A percentile compares a stretch with the other conserved stretches of the same genome.
Conservation (phyloP, 2,113 vertebrate genomes). For the Sciurus niger region DNA sequence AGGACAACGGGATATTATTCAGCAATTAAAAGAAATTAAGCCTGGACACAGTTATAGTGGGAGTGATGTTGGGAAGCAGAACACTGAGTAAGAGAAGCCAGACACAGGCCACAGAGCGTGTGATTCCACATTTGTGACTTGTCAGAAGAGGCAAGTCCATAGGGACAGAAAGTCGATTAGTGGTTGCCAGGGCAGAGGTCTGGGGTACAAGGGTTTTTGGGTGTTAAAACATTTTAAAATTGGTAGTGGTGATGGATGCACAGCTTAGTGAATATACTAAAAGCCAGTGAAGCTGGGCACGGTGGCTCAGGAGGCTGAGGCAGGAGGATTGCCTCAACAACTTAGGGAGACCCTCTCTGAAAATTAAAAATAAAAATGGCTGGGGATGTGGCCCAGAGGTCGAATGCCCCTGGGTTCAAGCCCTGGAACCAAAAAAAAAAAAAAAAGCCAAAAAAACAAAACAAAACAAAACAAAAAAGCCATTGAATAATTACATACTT, state of each 20-base stretch:
- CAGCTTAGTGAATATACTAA: neutral
- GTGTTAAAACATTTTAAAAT: neutral
- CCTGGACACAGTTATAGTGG: accelerated
- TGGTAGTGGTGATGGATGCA: neutral
- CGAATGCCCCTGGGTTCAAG: too few relatives aligned
- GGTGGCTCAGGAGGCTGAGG: neutral
- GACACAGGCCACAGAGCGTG: neutral
- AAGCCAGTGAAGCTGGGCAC: too few relatives aligned
- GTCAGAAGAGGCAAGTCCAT: neutral
- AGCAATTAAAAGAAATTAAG: neutral
- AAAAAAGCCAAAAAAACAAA: too few relatives aligned
- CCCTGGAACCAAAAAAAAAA: too few relatives aligned
- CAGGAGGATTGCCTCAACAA: neutral
- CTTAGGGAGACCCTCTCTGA: neutral
- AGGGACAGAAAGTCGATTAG: neutral
- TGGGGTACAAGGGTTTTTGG: neutral
- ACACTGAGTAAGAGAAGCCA: neutral
- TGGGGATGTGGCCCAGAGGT: too few relatives aligned
- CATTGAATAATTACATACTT: neutral
- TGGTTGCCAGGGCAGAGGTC: neutral
- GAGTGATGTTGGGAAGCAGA: neutral
- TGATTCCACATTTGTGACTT: too few relatives aligned
- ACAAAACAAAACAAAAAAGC: too few relatives aligned
- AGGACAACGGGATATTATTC: neutral
- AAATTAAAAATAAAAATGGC: neutral